Base-by-base conservation (phyloP, 2,113 vertebrate genomes). In the Sorex araneus region DNA sequence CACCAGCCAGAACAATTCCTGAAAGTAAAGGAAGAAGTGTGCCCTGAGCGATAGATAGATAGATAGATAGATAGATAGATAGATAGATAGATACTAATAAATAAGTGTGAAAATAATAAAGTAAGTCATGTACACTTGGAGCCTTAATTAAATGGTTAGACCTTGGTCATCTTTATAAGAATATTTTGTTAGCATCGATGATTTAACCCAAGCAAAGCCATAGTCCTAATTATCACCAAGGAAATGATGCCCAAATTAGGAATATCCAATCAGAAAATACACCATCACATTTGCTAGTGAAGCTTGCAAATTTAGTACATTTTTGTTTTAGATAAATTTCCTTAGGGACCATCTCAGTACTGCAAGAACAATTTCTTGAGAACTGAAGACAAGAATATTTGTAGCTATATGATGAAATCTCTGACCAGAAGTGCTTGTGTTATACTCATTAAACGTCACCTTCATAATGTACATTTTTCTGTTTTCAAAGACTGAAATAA, bases 401-500 rank as follows among this genome's bases (percentile, higher is more conserved):
- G 50, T 28, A 32, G 25, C 81, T 92, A 81, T 47, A 60, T 43
- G 81, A 60, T 66, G n/a, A 93, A 95, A 76, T 30, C 6, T 79
- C 40, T 40, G 40, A 27, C 67, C 32, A 67, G 43, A 32, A 25
- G 64, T 76, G 32, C 27, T 86, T 70, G 9, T 73, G 34, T 32
- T 13, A 47, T 8, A 27, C 18, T 91, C 28, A 93, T 89, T 93
- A 82, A 36, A 93, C 73, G 69, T 50, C 23, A 81, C 19, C 7
- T 67, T 7, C 40, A 40, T 40, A 40, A 40, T 40, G 40, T 40
- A 40, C 40, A 40, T 40, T 40, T 76, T 60, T 43, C 7, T 27
- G 2, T 85, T 40, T 94, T 69, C 2, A 71, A 57, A 34, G 47
- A 80, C 5, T 4, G 1, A 85, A 89, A 84, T 30, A 47, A 84